A percentile compares a stretch with the other conserved stretches of the same genome.
Evolutionary conservation across 2,888 invertebrate species (phyloP).

Genomic region (Ypsolopha sequella): DNA sequence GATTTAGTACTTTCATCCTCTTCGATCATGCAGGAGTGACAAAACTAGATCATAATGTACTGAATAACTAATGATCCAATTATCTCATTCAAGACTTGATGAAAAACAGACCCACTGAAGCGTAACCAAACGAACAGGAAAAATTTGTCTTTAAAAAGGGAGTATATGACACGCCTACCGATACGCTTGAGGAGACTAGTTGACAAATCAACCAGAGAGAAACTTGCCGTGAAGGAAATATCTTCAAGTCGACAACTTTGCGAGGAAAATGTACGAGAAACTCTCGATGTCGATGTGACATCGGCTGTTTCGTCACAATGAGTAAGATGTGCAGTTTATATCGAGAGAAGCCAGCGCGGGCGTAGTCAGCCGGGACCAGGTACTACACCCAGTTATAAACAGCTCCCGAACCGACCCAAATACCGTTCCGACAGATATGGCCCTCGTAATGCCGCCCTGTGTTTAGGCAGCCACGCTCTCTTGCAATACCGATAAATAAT

Average conservation of each 20-base stretch:
- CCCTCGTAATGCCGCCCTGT: constrained; percentile 21
- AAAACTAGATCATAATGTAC: too few species aligned
- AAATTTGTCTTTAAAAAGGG: too few species aligned
- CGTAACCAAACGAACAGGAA: too few species aligned
- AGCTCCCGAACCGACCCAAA: constrained; percentile 15
- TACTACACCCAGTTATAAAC: constrained; percentile 8
- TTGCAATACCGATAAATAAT: neutral
- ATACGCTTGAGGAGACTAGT: too few species aligned
- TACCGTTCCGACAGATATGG: constrained; percentile 20
- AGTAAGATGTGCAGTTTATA: neutral
- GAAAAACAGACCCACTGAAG: too few species aligned
- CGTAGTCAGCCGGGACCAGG: constrained; percentile 4
- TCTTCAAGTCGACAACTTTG: neutral
- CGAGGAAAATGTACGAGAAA: neutral
- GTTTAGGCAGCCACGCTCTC: constrained; percentile 18
- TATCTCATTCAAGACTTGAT: too few species aligned
- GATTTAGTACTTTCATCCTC: neutral
- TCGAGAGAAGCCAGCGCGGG: neutral
- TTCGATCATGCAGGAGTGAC: too few species aligned
- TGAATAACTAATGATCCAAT: too few species aligned
- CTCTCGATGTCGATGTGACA: neutral
- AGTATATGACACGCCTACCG: too few species aligned
- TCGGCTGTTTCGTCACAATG: neutral
- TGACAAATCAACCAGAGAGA: too few species aligned
- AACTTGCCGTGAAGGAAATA: neutral